Evolutionary conservation across 2,888 invertebrate genomes (phyloP).

Genomic region (Napeogenes sylphis): DNA sequence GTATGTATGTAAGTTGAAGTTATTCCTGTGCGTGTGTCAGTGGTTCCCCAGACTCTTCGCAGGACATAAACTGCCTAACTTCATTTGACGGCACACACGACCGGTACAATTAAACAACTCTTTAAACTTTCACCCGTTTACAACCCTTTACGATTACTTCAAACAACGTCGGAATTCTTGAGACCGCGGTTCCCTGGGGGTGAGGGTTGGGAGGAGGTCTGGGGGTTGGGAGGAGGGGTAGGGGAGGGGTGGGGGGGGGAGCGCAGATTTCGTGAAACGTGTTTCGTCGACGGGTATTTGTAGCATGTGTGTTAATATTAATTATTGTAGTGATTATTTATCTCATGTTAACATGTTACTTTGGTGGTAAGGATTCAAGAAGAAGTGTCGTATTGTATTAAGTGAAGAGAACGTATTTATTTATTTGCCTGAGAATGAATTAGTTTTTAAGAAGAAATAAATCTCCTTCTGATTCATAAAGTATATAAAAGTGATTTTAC

Average conservation of each 20-base stretch:
- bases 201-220: neutral
- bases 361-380: no score
- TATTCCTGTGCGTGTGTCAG: no score
- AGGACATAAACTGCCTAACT: neutral
- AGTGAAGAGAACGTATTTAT: no score
- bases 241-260: conserved; percentile 24
- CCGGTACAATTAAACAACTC: neutral
- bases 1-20: no score
- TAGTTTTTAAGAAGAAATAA: no score
- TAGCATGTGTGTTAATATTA: conserved; percentile 6
- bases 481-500: no score
- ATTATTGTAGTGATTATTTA: conserved; percentile 5
- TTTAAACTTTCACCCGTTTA: conserved; percentile 1
- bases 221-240: neutral
- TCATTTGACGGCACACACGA: neutral
- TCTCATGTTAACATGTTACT: neutral
- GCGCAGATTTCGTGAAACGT: conserved; percentile 52
- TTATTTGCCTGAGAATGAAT: no score
- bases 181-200: conserved; percentile 25
- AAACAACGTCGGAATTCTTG: conserved; percentile 24
- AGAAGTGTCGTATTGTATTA: no score
- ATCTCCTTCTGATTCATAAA: no score
- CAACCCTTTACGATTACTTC: conserved; percentile 31
- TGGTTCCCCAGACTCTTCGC: no score
- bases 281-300: conserved; percentile 34